These are phyloP conservation scores for Timema cristinae DNA, from an alignment of 2,888 invertebrate genomes.

Conservation along the genomic window DNA sequence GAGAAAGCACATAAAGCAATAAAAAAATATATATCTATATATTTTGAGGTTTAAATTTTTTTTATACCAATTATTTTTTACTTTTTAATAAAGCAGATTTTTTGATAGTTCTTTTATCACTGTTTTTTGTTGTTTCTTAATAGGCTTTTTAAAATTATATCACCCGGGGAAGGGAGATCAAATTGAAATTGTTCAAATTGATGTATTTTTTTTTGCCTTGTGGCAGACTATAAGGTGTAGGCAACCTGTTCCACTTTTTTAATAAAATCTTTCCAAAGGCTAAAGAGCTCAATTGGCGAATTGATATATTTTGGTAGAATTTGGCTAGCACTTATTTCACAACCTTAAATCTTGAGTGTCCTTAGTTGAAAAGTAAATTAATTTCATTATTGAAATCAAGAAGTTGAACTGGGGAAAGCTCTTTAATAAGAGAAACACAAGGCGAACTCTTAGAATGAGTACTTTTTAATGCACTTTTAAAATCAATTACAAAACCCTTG, in stretches of 20 bases:
- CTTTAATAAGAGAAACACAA: neutral
- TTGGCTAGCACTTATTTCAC: constrained; percentile 23
- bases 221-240: constrained; percentile 6
- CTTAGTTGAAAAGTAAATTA: neutral
- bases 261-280: constrained; percentile 52
- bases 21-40: constrained; percentile 5
- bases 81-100: constrained; percentile 12
- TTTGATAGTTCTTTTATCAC: constrained; percentile 26
- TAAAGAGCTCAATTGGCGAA: constrained; percentile 42
- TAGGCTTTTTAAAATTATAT: constrained; percentile 44
- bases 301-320: constrained; percentile 29
- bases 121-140: no score
- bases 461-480: constrained; percentile 25
- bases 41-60: neutral
- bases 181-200: constrained; percentile 44
- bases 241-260: constrained; percentile 39
- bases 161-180: constrained; percentile 58
- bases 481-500: constrained; percentile 21
- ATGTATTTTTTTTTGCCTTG: constrained; percentile 34
- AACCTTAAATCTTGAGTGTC: constrained; percentile 11
- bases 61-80: neutral
- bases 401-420: no score
- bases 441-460: neutral
- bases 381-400: no score
- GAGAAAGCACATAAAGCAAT: neutral